Evolutionary conservation across 2,113 vertebrate genomes (phyloP).

Genomic region (Phoenicopterus ruber): DNA sequence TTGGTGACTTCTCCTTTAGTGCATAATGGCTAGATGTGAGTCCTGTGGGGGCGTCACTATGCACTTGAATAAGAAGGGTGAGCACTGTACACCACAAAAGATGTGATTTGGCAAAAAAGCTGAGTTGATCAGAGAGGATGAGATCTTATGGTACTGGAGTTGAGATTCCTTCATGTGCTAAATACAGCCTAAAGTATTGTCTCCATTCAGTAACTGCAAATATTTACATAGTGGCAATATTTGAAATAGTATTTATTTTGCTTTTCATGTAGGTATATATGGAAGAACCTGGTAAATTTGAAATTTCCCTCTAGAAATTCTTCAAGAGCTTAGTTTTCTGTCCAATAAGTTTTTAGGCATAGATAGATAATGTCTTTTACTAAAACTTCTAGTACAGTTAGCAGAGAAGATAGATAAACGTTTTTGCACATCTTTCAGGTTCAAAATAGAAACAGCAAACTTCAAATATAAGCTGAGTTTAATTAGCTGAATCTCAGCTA

Average conservation of each 20-base stretch:
- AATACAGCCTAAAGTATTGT: neutral
- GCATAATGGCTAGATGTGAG: neutral
- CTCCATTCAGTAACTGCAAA: neutral
- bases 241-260: neutral
- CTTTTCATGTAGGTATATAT: neutral
- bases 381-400: neutral
- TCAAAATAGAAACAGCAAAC: neutral
- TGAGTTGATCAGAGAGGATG: neutral
- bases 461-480: neutral
- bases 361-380: neutral
- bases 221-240: neutral
- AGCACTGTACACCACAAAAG: neutral
- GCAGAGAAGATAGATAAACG: neutral
- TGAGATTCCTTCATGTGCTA: neutral
- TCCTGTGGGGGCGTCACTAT: neutral
- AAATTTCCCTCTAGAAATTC: neutral
- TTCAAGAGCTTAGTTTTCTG: neutral
- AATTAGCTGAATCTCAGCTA: neutral
- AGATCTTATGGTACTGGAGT: neutral
- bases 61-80: neutral
- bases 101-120: neutral
- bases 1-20: neutral
- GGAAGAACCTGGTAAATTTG: neutral
- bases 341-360: neutral
- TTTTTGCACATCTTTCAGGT: neutral